Evolutionary conservation across 2,888 invertebrate species (phyloP).

Genomic region (Metacarcinus magister): DNA sequence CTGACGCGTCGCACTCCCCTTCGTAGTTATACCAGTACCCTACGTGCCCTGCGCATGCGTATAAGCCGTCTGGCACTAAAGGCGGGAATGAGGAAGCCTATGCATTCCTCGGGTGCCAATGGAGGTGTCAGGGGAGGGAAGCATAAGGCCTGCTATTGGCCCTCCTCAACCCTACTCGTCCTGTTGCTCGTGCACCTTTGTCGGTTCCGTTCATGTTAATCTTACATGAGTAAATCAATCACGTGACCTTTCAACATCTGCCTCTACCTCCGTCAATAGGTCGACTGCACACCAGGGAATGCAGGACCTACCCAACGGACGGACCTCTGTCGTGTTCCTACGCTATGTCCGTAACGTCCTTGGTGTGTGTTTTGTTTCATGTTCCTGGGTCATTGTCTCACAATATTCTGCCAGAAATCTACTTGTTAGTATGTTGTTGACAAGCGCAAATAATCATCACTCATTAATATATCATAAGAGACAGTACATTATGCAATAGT

Average conservation of each 20-base stretch:
- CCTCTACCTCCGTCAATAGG: neutral
- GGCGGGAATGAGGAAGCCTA: neutral
- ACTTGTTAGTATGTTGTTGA: too few relatives aligned
- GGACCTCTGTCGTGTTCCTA: too few relatives aligned
- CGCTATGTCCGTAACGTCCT: too few relatives aligned
- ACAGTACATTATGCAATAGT: too few relatives aligned
- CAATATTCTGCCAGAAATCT: too few relatives aligned
- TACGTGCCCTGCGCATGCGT: neutral
- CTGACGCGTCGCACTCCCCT: neutral
- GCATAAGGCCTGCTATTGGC: neutral
- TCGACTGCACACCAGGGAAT: neutral
- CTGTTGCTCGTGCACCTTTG: neutral
- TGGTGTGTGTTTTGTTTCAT: too few relatives aligned
- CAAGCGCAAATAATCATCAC: too few relatives aligned
- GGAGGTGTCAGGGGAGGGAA: neutral
- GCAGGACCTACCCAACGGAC: too few relatives aligned
- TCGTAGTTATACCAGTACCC: neutral
- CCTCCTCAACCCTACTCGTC: neutral
- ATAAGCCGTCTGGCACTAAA: neutral
- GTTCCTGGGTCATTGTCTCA: too few relatives aligned
- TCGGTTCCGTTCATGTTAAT: neutral
- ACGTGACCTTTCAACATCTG: constrained; percentile 9
- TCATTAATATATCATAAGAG: too few relatives aligned
- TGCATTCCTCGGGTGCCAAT: neutral
- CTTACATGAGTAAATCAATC: neutral